These are phyloP conservation scores for Hermaeophaga mercurialis DNA, from an alignment of 2,888 invertebrate genomes.

Conservation along the genomic window DNA sequence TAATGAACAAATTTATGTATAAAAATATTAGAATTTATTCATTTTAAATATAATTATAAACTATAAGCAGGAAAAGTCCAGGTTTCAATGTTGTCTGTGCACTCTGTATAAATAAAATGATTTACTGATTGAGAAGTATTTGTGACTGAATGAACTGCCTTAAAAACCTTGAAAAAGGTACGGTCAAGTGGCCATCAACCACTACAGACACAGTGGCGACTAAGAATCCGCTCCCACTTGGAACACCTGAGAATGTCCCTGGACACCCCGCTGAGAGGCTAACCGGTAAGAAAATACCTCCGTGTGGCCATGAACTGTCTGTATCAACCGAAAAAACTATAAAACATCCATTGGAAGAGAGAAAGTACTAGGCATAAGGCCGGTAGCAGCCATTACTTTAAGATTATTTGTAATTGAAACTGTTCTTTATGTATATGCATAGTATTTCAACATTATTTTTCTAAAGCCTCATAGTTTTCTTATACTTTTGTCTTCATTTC, in stretches of 20 bases:
- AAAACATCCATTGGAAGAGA: constrained; percentile 26
- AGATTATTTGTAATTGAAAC: too few relatives aligned
- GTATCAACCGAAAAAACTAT: constrained; percentile 33
- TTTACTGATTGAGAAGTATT: constrained; percentile 28
- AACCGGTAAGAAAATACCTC: constrained; percentile 41
- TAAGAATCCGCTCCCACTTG: constrained; percentile 33
- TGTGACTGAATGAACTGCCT: constrained; percentile 30
- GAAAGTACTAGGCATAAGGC: constrained; percentile 1
- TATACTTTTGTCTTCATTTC: too few relatives aligned
- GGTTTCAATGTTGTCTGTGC: too few relatives aligned
- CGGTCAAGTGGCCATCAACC: constrained; percentile 36
- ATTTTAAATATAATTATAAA: too few relatives aligned
- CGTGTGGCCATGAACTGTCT: constrained; percentile 37
- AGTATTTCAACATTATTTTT: too few relatives aligned
- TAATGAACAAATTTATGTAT: too few relatives aligned
- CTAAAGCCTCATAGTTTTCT: too few relatives aligned
- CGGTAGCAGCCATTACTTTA: constrained; percentile 16
- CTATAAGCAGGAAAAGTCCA: too few relatives aligned
- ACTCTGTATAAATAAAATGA: constrained; percentile 23
- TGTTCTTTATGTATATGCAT: too few relatives aligned
- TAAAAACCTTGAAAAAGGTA: constrained; percentile 32
- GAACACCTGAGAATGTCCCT: constrained; percentile 53
- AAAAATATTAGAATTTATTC: too few relatives aligned
- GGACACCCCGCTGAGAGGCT: constrained; percentile 45
- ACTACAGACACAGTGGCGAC: constrained; percentile 43